A percentile compares a stretch with the other conserved stretches of the same genome.
Evolutionary conservation across 1,140 invertebrate genomes (phyloP).

Genomic region (Bursaphelenchus mucronatus): DNA sequence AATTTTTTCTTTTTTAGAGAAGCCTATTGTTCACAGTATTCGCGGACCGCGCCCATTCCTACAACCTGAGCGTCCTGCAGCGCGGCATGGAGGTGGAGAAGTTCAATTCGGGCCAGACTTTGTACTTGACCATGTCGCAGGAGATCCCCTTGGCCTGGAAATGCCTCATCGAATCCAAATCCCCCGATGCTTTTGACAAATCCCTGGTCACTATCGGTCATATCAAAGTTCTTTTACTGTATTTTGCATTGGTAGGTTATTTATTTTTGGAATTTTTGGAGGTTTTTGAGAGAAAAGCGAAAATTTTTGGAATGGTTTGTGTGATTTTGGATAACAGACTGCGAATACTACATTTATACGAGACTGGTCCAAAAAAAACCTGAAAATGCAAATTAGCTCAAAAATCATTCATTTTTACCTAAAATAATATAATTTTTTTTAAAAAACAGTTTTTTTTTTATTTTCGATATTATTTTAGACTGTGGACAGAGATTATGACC

Average conservation of each 20-base stretch:
- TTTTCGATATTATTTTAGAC: slow-evolving; percentile 31
- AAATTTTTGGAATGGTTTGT: too few relatives aligned
- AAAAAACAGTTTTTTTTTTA: background rate
- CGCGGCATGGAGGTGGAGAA: slow-evolving; percentile 28
- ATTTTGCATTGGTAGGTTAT: slow-evolving; percentile 41
- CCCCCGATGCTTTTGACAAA: slow-evolving; percentile 29
- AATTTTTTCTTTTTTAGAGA: slow-evolving; percentile 28
- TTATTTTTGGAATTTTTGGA: slow-evolving; percentile 2
- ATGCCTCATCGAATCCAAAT: slow-evolving; percentile 20
- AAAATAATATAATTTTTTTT: background rate
- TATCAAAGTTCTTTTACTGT: slow-evolving; percentile 40
- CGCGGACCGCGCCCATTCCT: slow-evolving; percentile 35
- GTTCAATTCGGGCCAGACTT: slow-evolving; percentile 17
- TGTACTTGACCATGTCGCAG: slow-evolving; percentile 37
- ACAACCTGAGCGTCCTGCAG: slow-evolving; percentile 27
- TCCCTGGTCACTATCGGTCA: slow-evolving; percentile 35
- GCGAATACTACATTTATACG: too few relatives aligned
- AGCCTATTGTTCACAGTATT: slow-evolving; percentile 32
- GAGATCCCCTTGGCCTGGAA: slow-evolving; percentile 22
- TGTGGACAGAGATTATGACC: slow-evolving; percentile 27
- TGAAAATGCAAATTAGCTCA: background rate
- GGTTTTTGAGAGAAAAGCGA: background rate
- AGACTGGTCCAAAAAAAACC: too few relatives aligned
- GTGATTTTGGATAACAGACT: too few relatives aligned
- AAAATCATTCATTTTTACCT: slow-evolving; percentile 5